Evolutionary conservation across 2,113 vertebrate genomes (phyloP), one percentile per base, ranked within the genome.

Genomic region (Leiothrix lutea): DNA sequence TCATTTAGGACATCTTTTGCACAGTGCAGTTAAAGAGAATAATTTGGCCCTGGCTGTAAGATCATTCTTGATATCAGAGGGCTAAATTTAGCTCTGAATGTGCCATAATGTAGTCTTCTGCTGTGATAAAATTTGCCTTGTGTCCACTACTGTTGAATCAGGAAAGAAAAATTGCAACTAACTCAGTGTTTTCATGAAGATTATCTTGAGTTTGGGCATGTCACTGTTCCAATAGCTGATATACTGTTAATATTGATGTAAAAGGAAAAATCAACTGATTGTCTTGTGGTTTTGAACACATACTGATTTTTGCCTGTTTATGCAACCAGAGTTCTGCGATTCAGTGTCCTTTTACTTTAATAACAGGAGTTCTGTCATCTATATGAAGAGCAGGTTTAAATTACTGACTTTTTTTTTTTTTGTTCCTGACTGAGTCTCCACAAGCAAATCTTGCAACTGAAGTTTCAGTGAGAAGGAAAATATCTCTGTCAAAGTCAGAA

Each of bases 1-100:
- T 78, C 73, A 74, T 95, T 96, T 88, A 90, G 92, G 56, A 86
- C 48, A 94, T 82, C 79, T 90, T 93, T 88, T 78, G 79, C 62
- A 72, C 56, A 73, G 62, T 1, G 3, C 6, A 12, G 75, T 93
- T 95, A 90, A 87, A 75, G 56, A 74, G 80, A 82, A 89, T 85
- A 84, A 91, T 91, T 88, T 95, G 84, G 87, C 53, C 84, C 71
- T 57, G 81, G 35, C 85, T 88, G 12, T 79, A 57, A 88, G 81
- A 91, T 92, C 54, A 54, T 82, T 92, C 81, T 85, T 90, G 67
- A 65, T 94, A n/a, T n/a, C n/a, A n/a, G 45, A 91, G 22, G 25
- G 48, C 83, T 93, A 92, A 92, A 90, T 86, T 90, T 92, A 88
- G 42, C 69, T 86, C 75, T 72, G 44, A 67, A 81, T 72, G 38